Percentiles rank a stretch among this genome's conserved stretches.
phyloP scores from a whole-genome alignment of 1,140 invertebrate species.

The Heliconius nattereri region DNA sequence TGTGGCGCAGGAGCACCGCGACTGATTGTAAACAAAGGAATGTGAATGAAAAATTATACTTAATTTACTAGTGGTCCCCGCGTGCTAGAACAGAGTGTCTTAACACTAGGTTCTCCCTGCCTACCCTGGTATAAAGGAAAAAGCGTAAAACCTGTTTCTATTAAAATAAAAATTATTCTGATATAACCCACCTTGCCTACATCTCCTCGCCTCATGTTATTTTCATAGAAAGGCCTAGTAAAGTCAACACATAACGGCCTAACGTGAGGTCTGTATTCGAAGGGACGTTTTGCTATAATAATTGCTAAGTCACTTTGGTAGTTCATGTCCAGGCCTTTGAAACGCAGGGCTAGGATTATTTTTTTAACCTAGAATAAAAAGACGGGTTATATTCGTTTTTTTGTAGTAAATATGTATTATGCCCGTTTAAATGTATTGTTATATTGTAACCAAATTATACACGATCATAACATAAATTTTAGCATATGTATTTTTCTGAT shows the following conservation, averaged over 20 bases:
- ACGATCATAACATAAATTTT: too few relatives aligned
- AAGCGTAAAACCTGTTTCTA: not conserved
- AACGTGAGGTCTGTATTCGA: slow-evolving; percentile 31
- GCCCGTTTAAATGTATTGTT: too few relatives aligned
- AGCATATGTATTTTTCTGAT: too few relatives aligned
- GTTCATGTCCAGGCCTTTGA: slow-evolving; percentile 30
- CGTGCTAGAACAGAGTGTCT: too few relatives aligned
- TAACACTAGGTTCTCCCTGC: too few relatives aligned
- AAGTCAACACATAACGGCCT: slow-evolving; percentile 74
- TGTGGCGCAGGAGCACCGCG: too few relatives aligned
- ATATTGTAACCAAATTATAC: too few relatives aligned
- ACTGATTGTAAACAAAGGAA: too few relatives aligned
- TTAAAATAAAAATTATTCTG: not conserved
- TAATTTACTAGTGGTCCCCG: too few relatives aligned
- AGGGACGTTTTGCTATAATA: slow-evolving; percentile 18
- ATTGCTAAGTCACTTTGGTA: slow-evolving; percentile 43
- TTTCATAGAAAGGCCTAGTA: slow-evolving; percentile 52
- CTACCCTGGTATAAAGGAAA: not conserved
- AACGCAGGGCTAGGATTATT: slow-evolving; percentile 22
- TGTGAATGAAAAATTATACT: too few relatives aligned
- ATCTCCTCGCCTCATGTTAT: slow-evolving; percentile 52
- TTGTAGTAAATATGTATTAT: too few relatives aligned
- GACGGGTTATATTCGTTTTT: too few relatives aligned
- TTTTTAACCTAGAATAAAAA: slow-evolving; percentile 44
- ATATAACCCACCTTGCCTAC: slow-evolving; percentile 50